These are phyloP conservation scores for Napeogenes sylphis DNA, from an alignment of 2,888 invertebrate genomes.

Conservation along the genomic window DNA sequence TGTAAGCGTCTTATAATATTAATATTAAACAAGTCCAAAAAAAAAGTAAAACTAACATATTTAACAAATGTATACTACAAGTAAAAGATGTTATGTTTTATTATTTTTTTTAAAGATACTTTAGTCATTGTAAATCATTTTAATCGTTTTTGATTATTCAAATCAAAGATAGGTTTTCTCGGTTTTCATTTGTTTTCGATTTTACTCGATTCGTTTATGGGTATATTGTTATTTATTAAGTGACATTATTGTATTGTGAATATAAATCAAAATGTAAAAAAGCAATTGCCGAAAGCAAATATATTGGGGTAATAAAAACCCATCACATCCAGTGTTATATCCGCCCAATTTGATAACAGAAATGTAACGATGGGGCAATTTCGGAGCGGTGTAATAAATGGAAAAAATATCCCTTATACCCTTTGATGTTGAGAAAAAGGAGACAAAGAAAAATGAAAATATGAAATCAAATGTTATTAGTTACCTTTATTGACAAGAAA, in stretches of 20 bases:
- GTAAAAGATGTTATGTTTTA: no score
- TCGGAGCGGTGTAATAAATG: constrained; percentile 26
- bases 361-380: constrained; percentile 30
- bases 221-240: not conserved
- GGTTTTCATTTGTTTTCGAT: no score
- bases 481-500: constrained; percentile 2
- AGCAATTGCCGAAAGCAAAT: constrained; percentile 12
- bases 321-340: constrained; percentile 28
- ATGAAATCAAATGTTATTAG: constrained; percentile 1
- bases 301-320: constrained; percentile 26
- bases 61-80: no score
- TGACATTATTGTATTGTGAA: not conserved
- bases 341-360: constrained; percentile 29
- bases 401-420: constrained; percentile 24
- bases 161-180: no score
- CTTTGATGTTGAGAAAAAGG: constrained; percentile 12
- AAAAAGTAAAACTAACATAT: no score
- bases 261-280: not conserved
- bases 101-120: no score
- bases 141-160: no score
- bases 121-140: no score
- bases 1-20: no score
- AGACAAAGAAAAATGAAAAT: constrained; percentile 1
- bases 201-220: no score
- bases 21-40: no score